A percentile compares a stretch with the other conserved stretches of the same genome.
These are phyloP conservation scores for Autographa gamma DNA, from an alignment of 2,888 invertebrate genomes.

Conservation along the genomic window DNA sequence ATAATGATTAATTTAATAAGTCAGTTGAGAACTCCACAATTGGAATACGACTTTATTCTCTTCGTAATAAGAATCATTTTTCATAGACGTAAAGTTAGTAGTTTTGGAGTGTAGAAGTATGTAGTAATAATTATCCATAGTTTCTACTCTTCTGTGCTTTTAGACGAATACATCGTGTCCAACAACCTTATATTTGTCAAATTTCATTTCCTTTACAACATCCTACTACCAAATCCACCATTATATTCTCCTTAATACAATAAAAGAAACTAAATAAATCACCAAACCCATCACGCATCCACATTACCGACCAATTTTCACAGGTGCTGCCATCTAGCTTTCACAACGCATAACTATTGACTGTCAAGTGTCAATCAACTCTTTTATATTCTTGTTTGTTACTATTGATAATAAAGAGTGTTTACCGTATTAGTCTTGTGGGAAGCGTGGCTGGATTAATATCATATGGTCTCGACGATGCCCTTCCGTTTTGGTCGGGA, in stretches of 20 bases:
- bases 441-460: conserved; percentile 64
- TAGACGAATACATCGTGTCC: not conserved
- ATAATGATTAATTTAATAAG: not conserved
- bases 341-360: not conserved
- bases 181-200: not conserved
- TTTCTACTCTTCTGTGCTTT: not conserved
- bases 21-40: too few species aligned
- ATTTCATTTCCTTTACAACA: not conserved
- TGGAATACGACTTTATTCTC: too few species aligned
- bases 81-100: too few species aligned
- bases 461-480: conserved; percentile 90
- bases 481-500: conserved; percentile 89
- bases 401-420: conserved; percentile 8
- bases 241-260: not conserved
- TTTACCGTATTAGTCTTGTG: conserved; percentile 33
- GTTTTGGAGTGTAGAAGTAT: too few species aligned
- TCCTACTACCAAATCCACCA: not conserved
- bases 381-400: not conserved
- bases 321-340: not conserved
- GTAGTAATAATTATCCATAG: not conserved
- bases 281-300: conserved; percentile 3
- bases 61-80: too few species aligned
- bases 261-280: not conserved
- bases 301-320: not conserved
- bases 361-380: not conserved